A percentile compares a stretch with the other conserved stretches of the same genome.
phyloP scores from a whole-genome alignment of 2,797 vertebrate genomes.

The Pseudochirops cupreus region DNA sequence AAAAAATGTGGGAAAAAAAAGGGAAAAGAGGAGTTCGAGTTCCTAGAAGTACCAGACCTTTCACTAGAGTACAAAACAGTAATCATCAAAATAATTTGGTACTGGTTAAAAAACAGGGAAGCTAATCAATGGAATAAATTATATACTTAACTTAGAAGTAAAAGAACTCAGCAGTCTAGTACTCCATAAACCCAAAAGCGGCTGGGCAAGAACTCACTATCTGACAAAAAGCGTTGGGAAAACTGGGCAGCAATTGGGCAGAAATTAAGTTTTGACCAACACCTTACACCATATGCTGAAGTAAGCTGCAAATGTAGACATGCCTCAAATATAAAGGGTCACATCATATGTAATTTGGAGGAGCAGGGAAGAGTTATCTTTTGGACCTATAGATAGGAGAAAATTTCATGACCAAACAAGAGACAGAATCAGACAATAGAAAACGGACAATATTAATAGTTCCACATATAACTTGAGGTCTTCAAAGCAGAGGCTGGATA shows the following conservation, averaged over 20 bases:
- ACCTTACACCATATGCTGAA: neutral
- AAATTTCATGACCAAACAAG: neutral
- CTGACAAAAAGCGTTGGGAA: neutral
- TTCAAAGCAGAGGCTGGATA: neutral
- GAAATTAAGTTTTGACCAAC: neutral
- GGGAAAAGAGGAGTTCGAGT: neutral
- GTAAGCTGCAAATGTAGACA: neutral
- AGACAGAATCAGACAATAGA: neutral
- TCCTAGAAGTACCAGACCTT: neutral
- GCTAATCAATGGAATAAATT: neutral
- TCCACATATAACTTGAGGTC: neutral
- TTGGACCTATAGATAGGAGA: neutral
- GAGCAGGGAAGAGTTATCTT: neutral
- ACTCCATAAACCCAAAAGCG: neutral
- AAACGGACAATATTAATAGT: neutral
- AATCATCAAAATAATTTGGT: neutral
- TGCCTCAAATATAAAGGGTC: neutral
- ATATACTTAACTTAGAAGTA: neutral
- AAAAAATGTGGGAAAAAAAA: neutral
- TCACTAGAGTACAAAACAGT: neutral
- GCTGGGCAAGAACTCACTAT: neutral
- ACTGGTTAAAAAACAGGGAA: neutral
- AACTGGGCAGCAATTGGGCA: neutral
- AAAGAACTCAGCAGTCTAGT: neutral
- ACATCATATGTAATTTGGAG: neutral